Evolutionary conservation across 1,140 invertebrate genomes (phyloP).

Genomic region (Apis florea): DNA sequence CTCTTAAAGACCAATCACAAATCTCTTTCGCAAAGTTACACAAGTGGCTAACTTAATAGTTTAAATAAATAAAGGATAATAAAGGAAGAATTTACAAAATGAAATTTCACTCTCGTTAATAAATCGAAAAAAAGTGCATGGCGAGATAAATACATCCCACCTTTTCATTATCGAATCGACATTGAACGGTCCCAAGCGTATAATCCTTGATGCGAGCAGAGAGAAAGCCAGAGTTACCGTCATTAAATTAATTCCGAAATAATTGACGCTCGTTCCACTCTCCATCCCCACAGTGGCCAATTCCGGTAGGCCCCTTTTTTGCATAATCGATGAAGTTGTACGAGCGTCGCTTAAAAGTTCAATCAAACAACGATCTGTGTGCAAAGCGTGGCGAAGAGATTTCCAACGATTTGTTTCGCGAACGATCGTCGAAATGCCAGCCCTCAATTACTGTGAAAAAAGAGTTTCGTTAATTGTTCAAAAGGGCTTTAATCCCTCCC

Average conservation of each 20-base stretch:
- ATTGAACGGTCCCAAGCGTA: neutral
- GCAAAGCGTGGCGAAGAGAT: slow-evolving; percentile 23
- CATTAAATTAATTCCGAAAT: slow-evolving; percentile 51
- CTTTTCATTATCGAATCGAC: neutral
- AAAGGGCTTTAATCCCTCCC: neutral
- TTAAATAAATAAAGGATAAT: no score
- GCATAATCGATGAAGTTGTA: slow-evolving; percentile 62
- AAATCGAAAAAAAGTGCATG: neutral
- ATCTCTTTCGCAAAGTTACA: no score
- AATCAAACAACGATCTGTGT: slow-evolving; percentile 42
- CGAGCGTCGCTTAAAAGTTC: slow-evolving; percentile 11
- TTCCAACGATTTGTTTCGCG: slow-evolving; percentile 10
- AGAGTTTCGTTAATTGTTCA: slow-evolving; percentile 15
- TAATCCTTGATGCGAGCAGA: neutral
- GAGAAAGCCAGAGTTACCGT: slow-evolving; percentile 28
- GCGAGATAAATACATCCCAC: slow-evolving; percentile 1
- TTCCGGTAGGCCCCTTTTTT: neutral
- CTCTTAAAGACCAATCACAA: no score
- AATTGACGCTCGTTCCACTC: slow-evolving; percentile 56
- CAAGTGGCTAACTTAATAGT: no score
- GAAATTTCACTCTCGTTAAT: neutral
- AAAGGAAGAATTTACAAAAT: no score
- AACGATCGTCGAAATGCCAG: slow-evolving; percentile 33
- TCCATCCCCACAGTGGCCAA: neutral
- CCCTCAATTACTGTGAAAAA: slow-evolving; percentile 43